These are phyloP conservation scores for Apantesis nais DNA, from an alignment of 2,888 invertebrate species.

Conservation along the genomic window DNA sequence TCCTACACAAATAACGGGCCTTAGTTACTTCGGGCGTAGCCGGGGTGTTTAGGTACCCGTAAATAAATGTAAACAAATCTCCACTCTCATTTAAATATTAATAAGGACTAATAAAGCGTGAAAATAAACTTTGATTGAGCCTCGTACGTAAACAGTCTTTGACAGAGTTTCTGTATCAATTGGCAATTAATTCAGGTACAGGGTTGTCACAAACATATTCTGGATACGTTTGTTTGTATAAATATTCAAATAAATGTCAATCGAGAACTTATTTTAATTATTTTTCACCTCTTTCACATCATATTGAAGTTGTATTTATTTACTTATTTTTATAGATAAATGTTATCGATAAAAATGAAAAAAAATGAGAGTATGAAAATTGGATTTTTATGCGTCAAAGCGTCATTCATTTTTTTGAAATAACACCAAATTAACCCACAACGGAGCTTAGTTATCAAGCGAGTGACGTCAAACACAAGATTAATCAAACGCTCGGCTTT, in stretches of 20 bases:
- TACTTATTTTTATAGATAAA: not conserved
- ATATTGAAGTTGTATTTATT: not conserved
- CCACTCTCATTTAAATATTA: conserved; percentile 13
- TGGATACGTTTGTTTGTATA: not conserved
- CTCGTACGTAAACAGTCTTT: conserved; percentile 18
- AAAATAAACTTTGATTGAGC: conserved; percentile 15
- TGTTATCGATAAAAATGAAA: not conserved
- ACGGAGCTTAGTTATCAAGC: conserved; percentile 27
- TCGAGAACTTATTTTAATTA: not conserved
- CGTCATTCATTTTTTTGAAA: not conserved
- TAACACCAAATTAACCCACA: conserved; percentile 11
- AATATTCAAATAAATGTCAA: not conserved
- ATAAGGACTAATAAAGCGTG: conserved; percentile 12
- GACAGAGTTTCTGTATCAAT: conserved; percentile 28
- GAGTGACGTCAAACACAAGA: conserved; percentile 32
- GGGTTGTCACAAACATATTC: conserved; percentile 8
- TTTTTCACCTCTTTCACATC: not conserved
- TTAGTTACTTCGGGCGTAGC: not conserved
- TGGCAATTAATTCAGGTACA: conserved; percentile 27
- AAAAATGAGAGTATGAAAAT: not conserved
- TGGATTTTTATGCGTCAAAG: too few species aligned
- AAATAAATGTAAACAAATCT: conserved; percentile 16
- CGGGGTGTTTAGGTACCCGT: not conserved
- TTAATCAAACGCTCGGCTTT: conserved; percentile 43
- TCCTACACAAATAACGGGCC: conserved; percentile 11